These are phyloP conservation scores for Epirrita christyi DNA, from an alignment of 2,888 invertebrate species.

Conservation along the genomic window DNA sequence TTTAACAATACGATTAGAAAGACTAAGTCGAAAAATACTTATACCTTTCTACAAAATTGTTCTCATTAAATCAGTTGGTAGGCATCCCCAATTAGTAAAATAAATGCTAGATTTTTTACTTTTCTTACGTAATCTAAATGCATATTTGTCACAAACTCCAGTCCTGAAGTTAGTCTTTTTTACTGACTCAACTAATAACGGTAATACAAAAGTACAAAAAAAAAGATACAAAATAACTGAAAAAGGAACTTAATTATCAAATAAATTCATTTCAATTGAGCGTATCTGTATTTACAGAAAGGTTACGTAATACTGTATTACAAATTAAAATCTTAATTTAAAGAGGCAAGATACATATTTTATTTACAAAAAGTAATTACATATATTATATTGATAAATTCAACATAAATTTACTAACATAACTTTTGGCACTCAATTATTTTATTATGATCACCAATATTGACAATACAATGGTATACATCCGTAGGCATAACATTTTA, in stretches of 20 bases:
- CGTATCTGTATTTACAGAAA: conserved; percentile 30
- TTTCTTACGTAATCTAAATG: conserved; percentile 14
- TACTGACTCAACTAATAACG: too few species aligned
- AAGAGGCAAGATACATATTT: conserved; percentile 35
- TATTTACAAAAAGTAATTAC: conserved; percentile 26
- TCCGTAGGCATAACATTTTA: too few species aligned
- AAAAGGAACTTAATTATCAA: conserved; percentile 8
- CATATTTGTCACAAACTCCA: conserved; percentile 28
- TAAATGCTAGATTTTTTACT: not conserved
- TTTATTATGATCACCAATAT: not conserved
- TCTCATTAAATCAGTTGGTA: not conserved
- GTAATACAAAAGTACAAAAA: not conserved
- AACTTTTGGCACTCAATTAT: not conserved
- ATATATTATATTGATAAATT: not conserved
- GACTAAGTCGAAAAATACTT: not conserved
- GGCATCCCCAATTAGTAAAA: not conserved
- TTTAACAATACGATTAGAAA: not conserved
- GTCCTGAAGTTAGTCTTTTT: too few species aligned
- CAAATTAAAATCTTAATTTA: conserved; percentile 18
- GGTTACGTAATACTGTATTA: conserved; percentile 31
- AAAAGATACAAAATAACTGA: conserved; percentile 16
- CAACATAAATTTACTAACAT: not conserved
- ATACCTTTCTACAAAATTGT: not conserved
- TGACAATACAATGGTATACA: too few species aligned
- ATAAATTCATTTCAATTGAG: conserved; percentile 13